phyloP scores from a whole-genome alignment of 2,113 vertebrate genomes.

The Grallaria varia region DNA sequence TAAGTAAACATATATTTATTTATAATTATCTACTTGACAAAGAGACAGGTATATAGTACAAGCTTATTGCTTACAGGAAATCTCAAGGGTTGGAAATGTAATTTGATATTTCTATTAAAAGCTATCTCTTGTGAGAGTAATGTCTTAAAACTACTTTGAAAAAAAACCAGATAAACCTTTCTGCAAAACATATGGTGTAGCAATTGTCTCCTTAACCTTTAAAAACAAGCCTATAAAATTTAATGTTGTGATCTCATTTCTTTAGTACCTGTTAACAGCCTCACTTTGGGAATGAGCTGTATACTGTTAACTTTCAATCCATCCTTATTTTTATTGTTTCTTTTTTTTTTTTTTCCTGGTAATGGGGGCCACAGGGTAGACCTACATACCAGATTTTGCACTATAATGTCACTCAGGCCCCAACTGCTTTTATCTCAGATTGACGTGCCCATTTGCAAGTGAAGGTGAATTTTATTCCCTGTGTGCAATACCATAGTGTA shows the following conservation, averaged over 20 bases:
- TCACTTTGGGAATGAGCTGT: neutral
- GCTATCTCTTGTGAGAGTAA: neutral
- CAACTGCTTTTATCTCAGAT: neutral
- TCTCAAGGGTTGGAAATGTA: neutral
- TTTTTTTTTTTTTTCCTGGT: neutral
- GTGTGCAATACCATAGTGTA: neutral
- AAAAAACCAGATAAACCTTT: neutral
- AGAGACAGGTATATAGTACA: neutral
- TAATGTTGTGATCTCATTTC: neutral
- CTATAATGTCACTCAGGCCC: neutral
- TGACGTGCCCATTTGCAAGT: neutral
- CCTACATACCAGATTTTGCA: neutral
- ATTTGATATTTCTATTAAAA: neutral
- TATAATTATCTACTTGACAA: neutral
- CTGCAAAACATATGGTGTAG: neutral
- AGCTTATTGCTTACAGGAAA: neutral
- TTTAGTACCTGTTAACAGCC: neutral
- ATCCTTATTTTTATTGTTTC: neutral
- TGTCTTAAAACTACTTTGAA: neutral
- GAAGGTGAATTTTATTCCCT: neutral
- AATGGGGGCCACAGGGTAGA: neutral
- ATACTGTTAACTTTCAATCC: neutral
- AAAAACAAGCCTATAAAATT: neutral
- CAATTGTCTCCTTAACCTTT: conserved; percentile 35
- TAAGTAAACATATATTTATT: neutral